Conservation (phyloP, 1,140 invertebrate species). For the Trichonephila clavata region DNA sequence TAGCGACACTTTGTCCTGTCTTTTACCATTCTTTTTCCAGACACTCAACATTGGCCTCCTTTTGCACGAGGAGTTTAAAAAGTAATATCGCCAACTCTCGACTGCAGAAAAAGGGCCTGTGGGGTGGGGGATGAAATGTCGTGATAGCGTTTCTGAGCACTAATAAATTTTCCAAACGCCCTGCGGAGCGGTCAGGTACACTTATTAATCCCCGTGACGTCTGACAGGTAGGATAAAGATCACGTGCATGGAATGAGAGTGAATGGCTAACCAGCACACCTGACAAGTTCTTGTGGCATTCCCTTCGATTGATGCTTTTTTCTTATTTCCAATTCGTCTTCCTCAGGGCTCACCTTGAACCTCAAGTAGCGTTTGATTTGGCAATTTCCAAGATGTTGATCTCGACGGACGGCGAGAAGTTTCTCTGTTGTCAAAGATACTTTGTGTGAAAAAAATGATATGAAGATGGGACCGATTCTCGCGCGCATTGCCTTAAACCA, state of each 20-base stretch:
- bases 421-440: background rate
- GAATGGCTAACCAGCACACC: conserved; percentile 66
- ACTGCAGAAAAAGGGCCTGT: background rate
- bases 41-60: background rate
- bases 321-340: conserved; percentile 18
- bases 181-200: conserved; percentile 45
- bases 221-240: conserved; percentile 64
- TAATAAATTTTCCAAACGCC: conserved; percentile 65
- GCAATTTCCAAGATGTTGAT: background rate
- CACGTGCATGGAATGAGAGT: conserved; percentile 66
- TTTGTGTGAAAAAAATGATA: no score
- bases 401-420: background rate
- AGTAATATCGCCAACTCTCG: background rate
- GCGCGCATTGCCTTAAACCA: no score
- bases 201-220: conserved; percentile 71
- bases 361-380: background rate
- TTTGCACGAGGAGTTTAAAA: conserved; percentile 10
- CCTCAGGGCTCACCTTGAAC: background rate
- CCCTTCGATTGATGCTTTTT: conserved; percentile 21
- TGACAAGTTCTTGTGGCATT: conserved; percentile 48
- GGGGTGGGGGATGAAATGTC: background rate
- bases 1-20: background rate
- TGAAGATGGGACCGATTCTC: no score
- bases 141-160: conserved; percentile 55
- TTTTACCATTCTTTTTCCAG: background rate